Percentiles rank a stretch among this genome's conserved stretches.
Evolutionary conservation across 2,113 vertebrate genomes (phyloP).

Genomic region (Neopipo cinnamomea): DNA sequence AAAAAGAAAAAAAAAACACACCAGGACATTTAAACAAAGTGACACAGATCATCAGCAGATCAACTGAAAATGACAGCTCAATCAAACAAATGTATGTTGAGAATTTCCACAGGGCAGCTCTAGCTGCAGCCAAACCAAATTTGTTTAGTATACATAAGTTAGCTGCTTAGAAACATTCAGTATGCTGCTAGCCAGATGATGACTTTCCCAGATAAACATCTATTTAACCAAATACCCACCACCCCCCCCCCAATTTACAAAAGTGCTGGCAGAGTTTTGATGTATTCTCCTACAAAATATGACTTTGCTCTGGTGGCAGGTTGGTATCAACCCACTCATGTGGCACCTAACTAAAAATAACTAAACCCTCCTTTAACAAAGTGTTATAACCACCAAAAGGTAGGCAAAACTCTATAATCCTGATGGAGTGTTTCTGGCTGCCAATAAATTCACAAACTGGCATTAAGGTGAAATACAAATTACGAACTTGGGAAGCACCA

Average conservation of each 20-base stretch:
- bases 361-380: constrained; percentile 35
- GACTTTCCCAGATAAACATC: constrained; percentile 81
- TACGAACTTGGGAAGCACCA: constrained; percentile 21
- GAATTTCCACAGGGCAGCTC: constrained; percentile 81
- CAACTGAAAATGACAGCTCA: constrained; percentile 84
- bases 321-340: constrained; percentile 35
- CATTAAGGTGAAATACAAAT: constrained; percentile 67
- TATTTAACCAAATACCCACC: constrained; percentile 76
- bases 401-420: constrained; percentile 56
- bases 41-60: constrained; percentile 87
- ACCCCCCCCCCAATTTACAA: constrained; percentile 67
- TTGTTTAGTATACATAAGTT: constrained; percentile 83
- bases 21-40: constrained; percentile 86
- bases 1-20: constrained; percentile 51
- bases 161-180: constrained; percentile 79
- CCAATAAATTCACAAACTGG: constrained; percentile 62
- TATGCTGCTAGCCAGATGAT: constrained; percentile 77
- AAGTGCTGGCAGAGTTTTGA: constrained; percentile 69
- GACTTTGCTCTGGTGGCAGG: constrained; percentile 50
- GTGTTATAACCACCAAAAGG: constrained; percentile 52
- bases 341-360: constrained; percentile 49
- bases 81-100: constrained; percentile 86
- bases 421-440: constrained; percentile 63
- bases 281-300: constrained; percentile 65
- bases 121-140: constrained; percentile 80